Evolutionary conservation across 64 coral and sea anemone genomes (phyloP).

Genomic region (Montipora sp.): DNA sequence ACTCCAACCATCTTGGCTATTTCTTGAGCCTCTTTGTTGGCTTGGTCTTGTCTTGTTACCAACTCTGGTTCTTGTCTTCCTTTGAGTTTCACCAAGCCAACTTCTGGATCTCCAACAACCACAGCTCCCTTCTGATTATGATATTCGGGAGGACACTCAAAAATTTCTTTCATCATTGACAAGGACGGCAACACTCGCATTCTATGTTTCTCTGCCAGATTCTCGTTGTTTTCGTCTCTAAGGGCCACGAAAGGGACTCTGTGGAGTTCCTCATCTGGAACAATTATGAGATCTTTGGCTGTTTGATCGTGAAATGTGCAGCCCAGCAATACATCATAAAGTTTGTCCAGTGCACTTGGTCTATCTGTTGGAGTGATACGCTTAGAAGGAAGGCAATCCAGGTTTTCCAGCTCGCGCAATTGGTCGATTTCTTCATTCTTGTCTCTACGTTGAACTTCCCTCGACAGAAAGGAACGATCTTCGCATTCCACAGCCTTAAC

Average conservation of each 20-base stretch:
- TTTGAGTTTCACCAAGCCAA: slow-evolving; percentile 8
- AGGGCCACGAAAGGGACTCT: slow-evolving; percentile 58
- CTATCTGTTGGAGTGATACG: slow-evolving; percentile 31
- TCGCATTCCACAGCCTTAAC: background rate
- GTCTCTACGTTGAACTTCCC: background rate
- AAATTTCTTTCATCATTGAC: slow-evolving; percentile 36
- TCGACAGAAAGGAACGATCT: slow-evolving; percentile 27
- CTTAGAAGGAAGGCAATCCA: background rate
- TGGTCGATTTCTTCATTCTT: slow-evolving; percentile 2
- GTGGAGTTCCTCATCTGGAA: slow-evolving; percentile 45
- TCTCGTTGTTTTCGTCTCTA: slow-evolving; percentile 32
- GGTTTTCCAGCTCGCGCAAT: background rate
- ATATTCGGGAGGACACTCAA: slow-evolving; percentile 46
- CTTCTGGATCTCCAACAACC: slow-evolving; percentile 46
- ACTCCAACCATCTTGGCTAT: slow-evolving; percentile 22
- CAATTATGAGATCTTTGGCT: slow-evolving; percentile 24
- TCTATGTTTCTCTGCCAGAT: slow-evolving; percentile 43
- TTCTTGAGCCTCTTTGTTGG: slow-evolving; percentile 46
- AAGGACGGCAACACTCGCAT: slow-evolving; percentile 56
- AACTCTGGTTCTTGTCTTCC: background rate
- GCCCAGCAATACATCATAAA: slow-evolving; percentile 12
- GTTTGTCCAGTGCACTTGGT: slow-evolving; percentile 40
- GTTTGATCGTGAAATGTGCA: background rate
- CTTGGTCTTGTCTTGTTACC: background rate
- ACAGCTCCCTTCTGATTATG: slow-evolving; percentile 39